phyloP scores from a whole-genome alignment of 2,113 vertebrate species.

The Dinomys branickii region DNA sequence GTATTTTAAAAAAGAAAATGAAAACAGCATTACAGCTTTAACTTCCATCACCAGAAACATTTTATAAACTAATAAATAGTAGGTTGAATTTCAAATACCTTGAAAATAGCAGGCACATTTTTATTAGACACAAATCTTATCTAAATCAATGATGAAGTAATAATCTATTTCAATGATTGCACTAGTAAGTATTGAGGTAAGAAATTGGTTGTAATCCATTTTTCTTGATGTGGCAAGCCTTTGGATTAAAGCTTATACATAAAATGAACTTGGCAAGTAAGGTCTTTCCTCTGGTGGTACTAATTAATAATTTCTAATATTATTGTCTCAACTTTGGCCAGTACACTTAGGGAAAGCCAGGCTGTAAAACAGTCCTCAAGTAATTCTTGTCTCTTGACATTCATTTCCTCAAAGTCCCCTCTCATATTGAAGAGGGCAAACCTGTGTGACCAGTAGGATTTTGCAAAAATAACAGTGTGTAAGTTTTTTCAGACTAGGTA shows the following conservation, averaged over 20 bases:
- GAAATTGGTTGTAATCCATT: conserved; percentile 17
- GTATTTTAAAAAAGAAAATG: conserved; percentile 12
- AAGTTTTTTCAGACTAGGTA: not conserved
- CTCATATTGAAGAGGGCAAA: not conserved
- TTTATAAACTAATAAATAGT: not conserved
- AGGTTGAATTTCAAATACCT: conserved; percentile 33
- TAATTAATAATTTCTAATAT: conserved; percentile 43
- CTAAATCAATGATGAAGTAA: not conserved
- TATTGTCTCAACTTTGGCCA: not conserved
- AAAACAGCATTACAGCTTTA: conserved; percentile 8
- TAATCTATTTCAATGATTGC: not conserved
- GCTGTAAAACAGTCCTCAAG: not conserved
- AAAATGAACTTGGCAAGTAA: not conserved
- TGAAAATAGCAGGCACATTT: conserved; percentile 2
- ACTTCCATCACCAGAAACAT: conserved; percentile 15
- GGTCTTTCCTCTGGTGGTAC: not conserved
- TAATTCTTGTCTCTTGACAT: not conserved
- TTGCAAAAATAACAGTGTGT: not conserved
- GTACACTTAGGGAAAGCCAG: not conserved
- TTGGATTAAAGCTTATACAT: not conserved
- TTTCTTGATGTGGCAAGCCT: not conserved
- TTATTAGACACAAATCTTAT: conserved; percentile 49
- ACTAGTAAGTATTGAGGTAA: not conserved
- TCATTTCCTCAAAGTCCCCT: not conserved
- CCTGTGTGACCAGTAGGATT: not conserved